Percentiles rank a stretch among this genome's conserved stretches.
These are phyloP conservation scores for Macrocentrus cingulum DNA, from an alignment of 1,140 invertebrate species.

Conservation along the genomic window DNA sequence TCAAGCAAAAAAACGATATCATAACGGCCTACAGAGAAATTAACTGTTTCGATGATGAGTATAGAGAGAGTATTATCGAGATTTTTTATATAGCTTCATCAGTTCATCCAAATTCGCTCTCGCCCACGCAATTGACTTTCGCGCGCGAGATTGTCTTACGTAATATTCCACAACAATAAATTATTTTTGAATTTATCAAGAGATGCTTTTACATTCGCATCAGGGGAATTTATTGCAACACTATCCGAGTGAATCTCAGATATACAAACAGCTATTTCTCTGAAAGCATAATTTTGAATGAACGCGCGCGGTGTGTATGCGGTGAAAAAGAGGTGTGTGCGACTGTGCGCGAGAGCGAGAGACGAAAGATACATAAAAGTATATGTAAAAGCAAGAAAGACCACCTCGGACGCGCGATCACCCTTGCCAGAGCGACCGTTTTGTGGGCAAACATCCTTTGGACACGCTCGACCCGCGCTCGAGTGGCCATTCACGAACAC, in stretches of 20 bases:
- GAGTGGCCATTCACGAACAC: slow-evolving; percentile 31
- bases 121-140: slow-evolving; percentile 5
- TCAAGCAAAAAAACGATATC: no score
- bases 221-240: neutral
- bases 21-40: no score
- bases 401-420: slow-evolving; percentile 24
- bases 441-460: slow-evolving; percentile 38
- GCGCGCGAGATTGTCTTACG: neutral
- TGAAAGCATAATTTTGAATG: neutral
- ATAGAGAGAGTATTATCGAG: no score
- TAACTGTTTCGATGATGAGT: no score
- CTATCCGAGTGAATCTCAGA: neutral
- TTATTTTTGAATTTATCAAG: neutral
- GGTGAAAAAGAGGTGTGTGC: neutral
- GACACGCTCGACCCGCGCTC: slow-evolving; percentile 28
- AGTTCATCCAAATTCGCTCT: neutral
- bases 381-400: slow-evolving; percentile 18
- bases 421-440: slow-evolving; percentile 26
- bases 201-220: neutral
- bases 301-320: neutral
- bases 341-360: slow-evolving; percentile 7
- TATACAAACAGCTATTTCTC: neutral
- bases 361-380: slow-evolving; percentile 3
- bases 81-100: neutral
- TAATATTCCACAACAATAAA: neutral